A percentile compares a stretch with the other conserved stretches of the same genome.
Conservation (phyloP, 2,113 vertebrate species). For the Syrmaticus mikado region DNA sequence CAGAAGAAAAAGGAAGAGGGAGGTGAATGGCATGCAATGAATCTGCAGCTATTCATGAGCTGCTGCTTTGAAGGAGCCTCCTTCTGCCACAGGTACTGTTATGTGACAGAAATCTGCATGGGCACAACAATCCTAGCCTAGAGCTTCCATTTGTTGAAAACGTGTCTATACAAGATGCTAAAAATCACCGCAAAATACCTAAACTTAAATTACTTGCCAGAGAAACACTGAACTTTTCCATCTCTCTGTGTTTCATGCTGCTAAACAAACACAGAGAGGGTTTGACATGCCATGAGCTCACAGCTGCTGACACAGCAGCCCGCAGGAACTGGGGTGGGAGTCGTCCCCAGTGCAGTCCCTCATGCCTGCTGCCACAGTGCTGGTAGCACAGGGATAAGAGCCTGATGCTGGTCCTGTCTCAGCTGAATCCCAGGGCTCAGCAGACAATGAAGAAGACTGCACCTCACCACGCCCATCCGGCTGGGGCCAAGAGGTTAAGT, state of each 20-base stretch:
- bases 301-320: conserved; percentile 2
- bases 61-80: conserved; percentile 7
- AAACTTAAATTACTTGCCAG: not conserved
- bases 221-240: not conserved
- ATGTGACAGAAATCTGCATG: not conserved
- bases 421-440: too few species aligned
- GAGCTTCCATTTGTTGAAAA: conserved; percentile 5
- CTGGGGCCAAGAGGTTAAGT: too few species aligned
- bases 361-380: too few species aligned
- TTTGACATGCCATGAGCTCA: not conserved
- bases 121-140: not conserved
- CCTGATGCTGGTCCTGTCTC: too few species aligned
- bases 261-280: not conserved
- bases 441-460: too few species aligned
- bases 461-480: too few species aligned
- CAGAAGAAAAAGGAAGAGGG: not conserved
- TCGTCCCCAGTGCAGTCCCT: not conserved
- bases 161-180: not conserved
- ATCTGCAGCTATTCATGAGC: not conserved
- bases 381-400: too few species aligned
- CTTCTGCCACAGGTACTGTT: not conserved
- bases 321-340: not conserved
- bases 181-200: not conserved
- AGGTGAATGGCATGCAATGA: not conserved
- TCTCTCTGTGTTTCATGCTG: not conserved